Evolutionary conservation across 2,113 vertebrate genomes (phyloP).

Genomic region (Heterocephalus glaber): DNA sequence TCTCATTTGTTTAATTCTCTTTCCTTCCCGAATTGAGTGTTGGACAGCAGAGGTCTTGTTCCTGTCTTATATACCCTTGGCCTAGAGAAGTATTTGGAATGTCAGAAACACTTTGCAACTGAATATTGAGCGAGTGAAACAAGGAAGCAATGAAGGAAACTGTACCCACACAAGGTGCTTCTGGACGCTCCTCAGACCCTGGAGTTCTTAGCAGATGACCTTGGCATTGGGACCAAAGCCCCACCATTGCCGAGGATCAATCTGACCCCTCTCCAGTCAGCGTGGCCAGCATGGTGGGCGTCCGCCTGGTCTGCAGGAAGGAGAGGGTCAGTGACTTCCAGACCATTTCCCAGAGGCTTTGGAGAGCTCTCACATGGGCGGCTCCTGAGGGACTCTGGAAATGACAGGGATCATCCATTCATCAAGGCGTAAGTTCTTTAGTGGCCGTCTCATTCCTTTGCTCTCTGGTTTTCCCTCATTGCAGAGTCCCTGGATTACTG

Average conservation of each 20-base stretch:
- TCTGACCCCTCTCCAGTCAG: background rate
- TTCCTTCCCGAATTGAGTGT: background rate
- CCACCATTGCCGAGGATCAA: background rate
- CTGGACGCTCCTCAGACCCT: background rate
- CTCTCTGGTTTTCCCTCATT: background rate
- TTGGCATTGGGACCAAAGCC: background rate
- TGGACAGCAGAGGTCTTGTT: background rate
- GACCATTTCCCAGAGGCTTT: background rate
- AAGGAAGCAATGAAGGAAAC: background rate
- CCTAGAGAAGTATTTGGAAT: background rate
- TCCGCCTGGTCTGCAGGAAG: background rate
- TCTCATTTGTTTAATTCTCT: background rate
- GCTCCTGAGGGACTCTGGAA: background rate
- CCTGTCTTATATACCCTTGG: background rate
- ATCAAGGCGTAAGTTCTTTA: background rate
- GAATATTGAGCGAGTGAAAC: background rate
- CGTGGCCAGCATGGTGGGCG: background rate
- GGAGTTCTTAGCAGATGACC: background rate
- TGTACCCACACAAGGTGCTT: background rate
- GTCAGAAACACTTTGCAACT: background rate
- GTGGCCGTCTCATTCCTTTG: background rate
- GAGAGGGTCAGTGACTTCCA: background rate
- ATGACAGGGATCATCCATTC: background rate
- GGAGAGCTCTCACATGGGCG: background rate
- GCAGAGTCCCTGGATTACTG: background rate